Conservation (phyloP, 2,888 invertebrate species). For the Agonopterix arenella region DNA sequence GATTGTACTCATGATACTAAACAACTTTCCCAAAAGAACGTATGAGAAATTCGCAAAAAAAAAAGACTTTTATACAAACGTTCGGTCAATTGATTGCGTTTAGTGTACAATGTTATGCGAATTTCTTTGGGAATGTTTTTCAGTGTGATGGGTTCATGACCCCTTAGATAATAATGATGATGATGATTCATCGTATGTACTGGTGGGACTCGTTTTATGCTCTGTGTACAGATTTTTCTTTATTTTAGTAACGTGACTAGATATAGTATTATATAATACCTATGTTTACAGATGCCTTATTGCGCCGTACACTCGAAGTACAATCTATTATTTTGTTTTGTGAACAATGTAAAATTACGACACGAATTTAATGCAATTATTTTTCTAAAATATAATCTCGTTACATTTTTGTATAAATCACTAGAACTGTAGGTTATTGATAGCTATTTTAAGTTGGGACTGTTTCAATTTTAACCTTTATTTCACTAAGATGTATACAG, state of each 20-base stretch:
- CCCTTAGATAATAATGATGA: too few species aligned
- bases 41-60: too few species aligned
- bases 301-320: constrained; percentile 44
- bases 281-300: constrained; percentile 1
- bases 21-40: too few species aligned
- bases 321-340: constrained; percentile 30
- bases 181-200: too few species aligned
- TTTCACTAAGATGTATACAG: too few species aligned
- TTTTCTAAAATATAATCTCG: constrained; percentile 54
- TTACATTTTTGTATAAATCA: constrained; percentile 31
- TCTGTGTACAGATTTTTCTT: constrained; percentile 1
- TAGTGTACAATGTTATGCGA: too few species aligned
- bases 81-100: too few species aligned
- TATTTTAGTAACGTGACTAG: constrained; percentile 5
- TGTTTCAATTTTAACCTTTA: constrained; percentile 14
- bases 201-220: not conserved
- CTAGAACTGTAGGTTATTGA: constrained; percentile 7
- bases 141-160: too few species aligned
- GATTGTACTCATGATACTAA: too few species aligned
- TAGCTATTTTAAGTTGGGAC: constrained; percentile 17
- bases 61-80: too few species aligned
- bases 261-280: constrained; percentile 7
- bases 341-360: constrained; percentile 12
- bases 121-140: too few species aligned
- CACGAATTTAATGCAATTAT: constrained; percentile 50